Evolutionary conservation across 2,888 invertebrate species (phyloP).

Genomic region (Yponomeuta malinellus): DNA sequence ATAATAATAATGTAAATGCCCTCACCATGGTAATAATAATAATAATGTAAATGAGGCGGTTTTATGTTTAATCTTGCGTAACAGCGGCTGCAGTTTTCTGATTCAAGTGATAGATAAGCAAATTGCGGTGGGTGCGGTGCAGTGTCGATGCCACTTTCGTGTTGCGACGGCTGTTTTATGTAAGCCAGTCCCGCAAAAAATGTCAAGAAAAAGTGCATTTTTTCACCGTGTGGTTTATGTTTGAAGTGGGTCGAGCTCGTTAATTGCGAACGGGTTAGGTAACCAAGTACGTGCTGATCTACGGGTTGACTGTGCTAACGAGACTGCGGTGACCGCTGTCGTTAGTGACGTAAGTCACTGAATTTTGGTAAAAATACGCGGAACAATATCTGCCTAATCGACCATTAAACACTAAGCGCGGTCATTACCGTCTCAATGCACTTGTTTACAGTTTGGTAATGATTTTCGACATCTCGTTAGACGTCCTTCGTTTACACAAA

Average conservation of each 20-base stretch:
- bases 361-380: constrained; percentile 61
- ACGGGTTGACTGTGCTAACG: constrained; percentile 26
- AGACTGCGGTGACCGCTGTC: background rate
- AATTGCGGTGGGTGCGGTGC: background rate
- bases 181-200: constrained; percentile 3
- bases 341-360: constrained; percentile 45
- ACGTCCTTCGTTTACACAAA: constrained; percentile 15
- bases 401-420: constrained; percentile 29
- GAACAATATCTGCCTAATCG: constrained; percentile 50
- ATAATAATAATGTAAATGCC: background rate
- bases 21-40: too few species aligned
- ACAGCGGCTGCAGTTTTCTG: background rate
- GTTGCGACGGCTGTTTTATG: background rate
- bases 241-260: constrained; percentile 31
- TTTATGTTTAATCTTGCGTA: background rate
- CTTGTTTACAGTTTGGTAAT: constrained; percentile 10
- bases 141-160: background rate
- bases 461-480: constrained; percentile 2
- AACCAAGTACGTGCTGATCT: constrained; percentile 42
- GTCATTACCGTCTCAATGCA: constrained; percentile 9
- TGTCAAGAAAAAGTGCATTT: background rate
- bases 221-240: constrained; percentile 19
- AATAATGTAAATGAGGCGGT: background rate
- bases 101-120: background rate
- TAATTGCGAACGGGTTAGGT: constrained; percentile 48